Conservation (phyloP, 53 echinoderm and acorn worm species). For the Crossaster papposus region DNA sequence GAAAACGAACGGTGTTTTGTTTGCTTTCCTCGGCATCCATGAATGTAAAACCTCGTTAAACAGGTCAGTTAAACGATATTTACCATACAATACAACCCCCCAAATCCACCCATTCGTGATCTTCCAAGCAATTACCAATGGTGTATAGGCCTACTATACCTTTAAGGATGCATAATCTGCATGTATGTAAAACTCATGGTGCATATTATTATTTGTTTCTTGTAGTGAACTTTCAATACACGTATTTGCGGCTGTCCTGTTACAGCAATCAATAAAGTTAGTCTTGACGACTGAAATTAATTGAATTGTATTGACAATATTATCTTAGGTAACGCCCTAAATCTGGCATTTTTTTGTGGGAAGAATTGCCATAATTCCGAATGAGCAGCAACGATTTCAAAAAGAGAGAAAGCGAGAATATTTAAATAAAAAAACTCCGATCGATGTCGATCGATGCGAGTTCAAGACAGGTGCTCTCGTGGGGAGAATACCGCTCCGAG, state of each 20-base stretch:
- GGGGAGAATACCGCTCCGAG: neutral
- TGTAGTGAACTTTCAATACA: neutral
- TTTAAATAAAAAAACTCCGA: neutral
- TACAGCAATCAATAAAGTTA: neutral
- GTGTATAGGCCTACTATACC: too few relatives aligned
- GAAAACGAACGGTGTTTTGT: too few relatives aligned
- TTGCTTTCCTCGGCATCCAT: too few relatives aligned
- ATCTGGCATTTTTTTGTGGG: neutral
- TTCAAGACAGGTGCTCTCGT: constrained; percentile 11
- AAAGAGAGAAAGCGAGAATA: too few relatives aligned
- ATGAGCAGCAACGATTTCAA: neutral
- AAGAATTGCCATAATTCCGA: neutral
- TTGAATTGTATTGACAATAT: neutral
- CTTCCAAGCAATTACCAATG: too few relatives aligned
- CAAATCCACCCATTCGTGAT: too few relatives aligned
- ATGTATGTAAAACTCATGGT: neutral
- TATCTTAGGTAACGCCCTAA: neutral
- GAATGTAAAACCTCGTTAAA: too few relatives aligned
- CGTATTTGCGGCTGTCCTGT: neutral
- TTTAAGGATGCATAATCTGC: too few relatives aligned
- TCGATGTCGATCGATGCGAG: neutral
- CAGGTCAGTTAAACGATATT: too few relatives aligned
- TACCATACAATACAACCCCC: too few relatives aligned
- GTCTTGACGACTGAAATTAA: neutral
- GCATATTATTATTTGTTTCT: neutral